phyloP scores from a whole-genome alignment of 30 jellyfish, hydroid and myxozoan species.

The Hydractinia echinata region DNA sequence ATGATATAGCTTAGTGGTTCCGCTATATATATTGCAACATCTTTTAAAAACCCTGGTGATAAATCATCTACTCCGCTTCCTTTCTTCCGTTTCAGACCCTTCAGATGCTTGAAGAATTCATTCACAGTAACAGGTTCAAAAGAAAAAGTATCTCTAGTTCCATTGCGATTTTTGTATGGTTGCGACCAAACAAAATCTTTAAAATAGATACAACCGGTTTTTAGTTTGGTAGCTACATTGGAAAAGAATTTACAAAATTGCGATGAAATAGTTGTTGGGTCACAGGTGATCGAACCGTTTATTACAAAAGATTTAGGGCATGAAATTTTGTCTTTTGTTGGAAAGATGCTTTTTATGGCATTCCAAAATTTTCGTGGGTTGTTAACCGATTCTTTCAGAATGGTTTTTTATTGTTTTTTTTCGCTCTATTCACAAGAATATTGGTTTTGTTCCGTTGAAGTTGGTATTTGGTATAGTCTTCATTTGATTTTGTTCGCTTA shows the following conservation, averaged over 20 bases:
- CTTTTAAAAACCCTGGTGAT: background rate
- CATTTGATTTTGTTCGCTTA: too few relatives aligned
- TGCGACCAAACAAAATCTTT: background rate
- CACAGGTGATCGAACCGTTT: too few relatives aligned
- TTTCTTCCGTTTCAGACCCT: background rate
- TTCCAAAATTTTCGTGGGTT: too few relatives aligned
- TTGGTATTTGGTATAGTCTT: too few relatives aligned
- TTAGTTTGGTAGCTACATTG: background rate
- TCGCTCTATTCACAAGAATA: too few relatives aligned
- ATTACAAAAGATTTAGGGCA: too few relatives aligned
- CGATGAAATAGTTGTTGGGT: background rate
- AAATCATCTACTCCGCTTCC: background rate
- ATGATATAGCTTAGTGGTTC: background rate
- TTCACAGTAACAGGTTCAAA: conserved; percentile 21
- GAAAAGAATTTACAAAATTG: background rate
- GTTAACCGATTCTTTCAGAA: too few relatives aligned
- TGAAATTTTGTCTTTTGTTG: too few relatives aligned
- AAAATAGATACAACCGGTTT: too few relatives aligned
- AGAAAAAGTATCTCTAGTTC: background rate
- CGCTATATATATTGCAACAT: background rate
- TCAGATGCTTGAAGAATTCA: conserved; percentile 25
- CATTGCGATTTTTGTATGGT: background rate
- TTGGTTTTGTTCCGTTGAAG: too few relatives aligned
- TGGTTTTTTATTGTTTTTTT: too few relatives aligned
- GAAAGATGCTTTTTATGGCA: too few relatives aligned